phyloP scores from a whole-genome alignment of 2,888 invertebrate genomes.

The Gisinianus flammeolus region DNA sequence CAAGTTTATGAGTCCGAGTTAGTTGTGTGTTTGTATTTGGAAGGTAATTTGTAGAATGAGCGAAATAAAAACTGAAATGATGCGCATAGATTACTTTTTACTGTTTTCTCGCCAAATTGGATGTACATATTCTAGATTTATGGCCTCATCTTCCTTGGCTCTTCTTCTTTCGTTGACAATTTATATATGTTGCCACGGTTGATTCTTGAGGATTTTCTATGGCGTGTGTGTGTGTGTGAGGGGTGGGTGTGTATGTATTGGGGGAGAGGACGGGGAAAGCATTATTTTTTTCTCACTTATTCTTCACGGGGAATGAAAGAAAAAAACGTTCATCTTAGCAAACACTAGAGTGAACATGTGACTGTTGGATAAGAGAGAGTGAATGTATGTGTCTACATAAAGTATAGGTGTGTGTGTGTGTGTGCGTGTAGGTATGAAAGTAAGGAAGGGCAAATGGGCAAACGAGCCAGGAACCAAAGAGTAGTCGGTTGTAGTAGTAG shows the following conservation, averaged over 20 bases:
- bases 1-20: neutral
- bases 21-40: conserved; percentile 1
- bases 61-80: conserved; percentile 29
- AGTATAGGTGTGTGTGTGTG: neutral
- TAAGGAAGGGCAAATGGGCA: neutral
- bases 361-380: neutral
- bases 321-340: neutral
- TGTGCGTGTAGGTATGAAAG: conserved; percentile 1
- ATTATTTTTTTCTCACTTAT: neutral
- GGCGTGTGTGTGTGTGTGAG: too few relatives aligned
- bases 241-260: too few relatives aligned
- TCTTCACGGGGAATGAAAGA: neutral
- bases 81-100: conserved; percentile 30
- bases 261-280: too few relatives aligned
- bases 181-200: conserved; percentile 16
- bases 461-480: neutral
- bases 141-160: conserved; percentile 25
- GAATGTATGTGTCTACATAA: neutral
- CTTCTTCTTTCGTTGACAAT: conserved; percentile 4
- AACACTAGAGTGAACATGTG: neutral
- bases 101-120: conserved; percentile 29
- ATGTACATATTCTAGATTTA: conserved; percentile 30
- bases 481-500: too few relatives aligned
- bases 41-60: conserved; percentile 17
- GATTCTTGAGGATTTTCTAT: conserved; percentile 14